phyloP scores from a whole-genome alignment of 2,888 invertebrate genomes.

The Synanthedon vespiformis region DNA sequence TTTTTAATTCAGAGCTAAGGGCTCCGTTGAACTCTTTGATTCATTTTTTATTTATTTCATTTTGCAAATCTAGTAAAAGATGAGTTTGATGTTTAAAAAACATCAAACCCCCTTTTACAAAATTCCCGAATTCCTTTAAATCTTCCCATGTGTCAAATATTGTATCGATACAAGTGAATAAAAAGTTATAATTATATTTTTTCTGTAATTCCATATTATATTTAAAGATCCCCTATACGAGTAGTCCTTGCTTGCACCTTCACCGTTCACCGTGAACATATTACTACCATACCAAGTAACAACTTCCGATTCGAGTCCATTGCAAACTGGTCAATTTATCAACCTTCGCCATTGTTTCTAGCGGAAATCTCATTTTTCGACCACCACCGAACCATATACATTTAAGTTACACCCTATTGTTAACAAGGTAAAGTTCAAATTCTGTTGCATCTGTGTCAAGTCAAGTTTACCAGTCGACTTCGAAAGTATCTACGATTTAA shows the following conservation, averaged over 20 bases:
- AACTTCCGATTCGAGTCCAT: slow-evolving; percentile 12
- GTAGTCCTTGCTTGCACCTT: slow-evolving; percentile 6
- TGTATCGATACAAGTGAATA: too few relatives aligned
- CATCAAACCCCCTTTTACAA: too few relatives aligned
- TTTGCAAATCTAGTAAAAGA: too few relatives aligned
- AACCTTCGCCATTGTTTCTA: slow-evolving; percentile 10
- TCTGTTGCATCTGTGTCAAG: not conserved
- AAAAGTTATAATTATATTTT: too few relatives aligned
- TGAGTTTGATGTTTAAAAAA: too few relatives aligned
- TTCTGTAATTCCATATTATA: too few relatives aligned
- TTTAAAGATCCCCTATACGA: too few relatives aligned
- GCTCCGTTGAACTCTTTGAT: too few relatives aligned
- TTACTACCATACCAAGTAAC: slow-evolving; percentile 4
- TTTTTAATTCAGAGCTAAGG: too few relatives aligned
- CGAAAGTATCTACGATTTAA: slow-evolving; percentile 7
- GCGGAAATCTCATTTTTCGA: slow-evolving; percentile 4
- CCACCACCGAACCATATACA: not conserved
- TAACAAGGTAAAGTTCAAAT: not conserved
- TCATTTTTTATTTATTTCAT: too few relatives aligned
- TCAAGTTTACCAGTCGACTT: slow-evolving; percentile 1
- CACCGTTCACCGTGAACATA: slow-evolving; percentile 13
- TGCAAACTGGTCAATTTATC: slow-evolving; percentile 13
- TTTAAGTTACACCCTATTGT: not conserved
- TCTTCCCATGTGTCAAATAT: too few relatives aligned
- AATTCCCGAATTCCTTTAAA: too few relatives aligned